Conservation (phyloP, 2,888 invertebrate genomes). For the Lithophane leautieri region DNA sequence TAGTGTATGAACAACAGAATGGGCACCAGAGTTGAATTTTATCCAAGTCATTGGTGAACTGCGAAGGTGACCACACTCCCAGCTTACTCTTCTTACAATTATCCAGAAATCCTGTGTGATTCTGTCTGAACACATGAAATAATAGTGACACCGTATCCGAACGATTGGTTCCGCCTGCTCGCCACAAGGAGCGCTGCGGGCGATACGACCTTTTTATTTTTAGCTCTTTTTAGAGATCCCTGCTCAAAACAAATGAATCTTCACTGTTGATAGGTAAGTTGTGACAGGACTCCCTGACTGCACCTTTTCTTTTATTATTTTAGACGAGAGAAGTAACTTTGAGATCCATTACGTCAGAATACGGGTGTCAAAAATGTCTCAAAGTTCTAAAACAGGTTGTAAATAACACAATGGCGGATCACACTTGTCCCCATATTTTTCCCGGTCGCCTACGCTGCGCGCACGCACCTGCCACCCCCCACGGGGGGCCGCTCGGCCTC, state of each 20-base stretch:
- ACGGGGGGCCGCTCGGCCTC: conserved; percentile 77
- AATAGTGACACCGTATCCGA: conserved; percentile 69
- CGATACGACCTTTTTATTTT: conserved; percentile 62
- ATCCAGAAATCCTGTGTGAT: conserved; percentile 53
- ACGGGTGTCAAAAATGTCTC: background rate
- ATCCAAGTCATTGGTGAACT: background rate
- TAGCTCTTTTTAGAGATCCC: conserved; percentile 65
- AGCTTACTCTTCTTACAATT: conserved; percentile 20
- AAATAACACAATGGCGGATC: conserved; percentile 49
- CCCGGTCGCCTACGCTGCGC: conserved; percentile 69
- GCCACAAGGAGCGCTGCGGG: conserved; percentile 73
- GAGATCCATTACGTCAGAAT: background rate
- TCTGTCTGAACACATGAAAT: conserved; percentile 58
- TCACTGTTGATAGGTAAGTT: background rate
- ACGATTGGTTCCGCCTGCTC: conserved; percentile 77
- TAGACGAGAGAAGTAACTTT: fast-evolving
- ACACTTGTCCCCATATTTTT: conserved; percentile 66
- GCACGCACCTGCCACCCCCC: conserved; percentile 86
- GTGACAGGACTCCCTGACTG: background rate
- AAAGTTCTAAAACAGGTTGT: conserved; percentile 33
- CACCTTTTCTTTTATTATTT: background rate
- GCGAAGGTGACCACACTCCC: background rate
- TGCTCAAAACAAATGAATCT: conserved; percentile 10
- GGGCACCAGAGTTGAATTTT: too few species aligned
- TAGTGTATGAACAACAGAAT: too few species aligned